Percentiles rank a stretch among this genome's conserved stretches.
Evolutionary conservation across 2,888 invertebrate species (phyloP).

Genomic region (Copidosoma aretas): DNA sequence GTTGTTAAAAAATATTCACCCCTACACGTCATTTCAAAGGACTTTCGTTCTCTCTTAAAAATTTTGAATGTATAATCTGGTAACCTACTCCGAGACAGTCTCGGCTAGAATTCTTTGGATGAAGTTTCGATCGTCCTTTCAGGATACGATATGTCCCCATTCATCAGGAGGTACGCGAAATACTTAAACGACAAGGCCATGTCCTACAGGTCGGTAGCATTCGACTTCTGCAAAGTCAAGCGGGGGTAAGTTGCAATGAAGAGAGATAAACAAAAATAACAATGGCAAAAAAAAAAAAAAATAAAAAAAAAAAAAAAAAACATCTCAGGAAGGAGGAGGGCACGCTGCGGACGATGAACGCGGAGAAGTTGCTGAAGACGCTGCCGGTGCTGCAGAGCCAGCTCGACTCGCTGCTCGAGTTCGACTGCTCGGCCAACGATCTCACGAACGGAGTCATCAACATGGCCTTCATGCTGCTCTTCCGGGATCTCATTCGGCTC

Average conservation of each 20-base stretch:
- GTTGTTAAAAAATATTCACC: too few relatives aligned
- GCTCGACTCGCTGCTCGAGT: conserved; percentile 93
- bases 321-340: conserved; percentile 90
- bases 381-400: conserved; percentile 95
- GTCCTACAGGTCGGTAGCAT: conserved; percentile 97
- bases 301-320: neutral
- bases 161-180: conserved; percentile 97
- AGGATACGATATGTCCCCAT: conserved; percentile 99
- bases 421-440: conserved; percentile 96
- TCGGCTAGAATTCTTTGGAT: too few relatives aligned
- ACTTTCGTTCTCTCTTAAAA: too few relatives aligned
- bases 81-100: too few relatives aligned
- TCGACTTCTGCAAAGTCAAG: conserved; percentile 99
- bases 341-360: conserved; percentile 93
- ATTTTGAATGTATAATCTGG: neutral
- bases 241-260: conserved; percentile 77
- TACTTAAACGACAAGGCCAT: conserved; percentile 99
- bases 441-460: conserved; percentile 98
- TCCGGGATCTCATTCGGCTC: conserved; percentile 97
- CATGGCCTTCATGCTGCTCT: conserved; percentile 98
- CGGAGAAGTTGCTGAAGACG: conserved; percentile 96
- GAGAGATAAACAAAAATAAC: too few relatives aligned
- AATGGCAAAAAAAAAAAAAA: neutral
- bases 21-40: too few relatives aligned
- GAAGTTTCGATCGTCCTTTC: conserved; percentile 46